Evolutionary conservation across 2,888 invertebrate genomes (phyloP), one percentile per base, ranked within the genome.

Genomic region (Lycocerus yunnanus): DNA sequence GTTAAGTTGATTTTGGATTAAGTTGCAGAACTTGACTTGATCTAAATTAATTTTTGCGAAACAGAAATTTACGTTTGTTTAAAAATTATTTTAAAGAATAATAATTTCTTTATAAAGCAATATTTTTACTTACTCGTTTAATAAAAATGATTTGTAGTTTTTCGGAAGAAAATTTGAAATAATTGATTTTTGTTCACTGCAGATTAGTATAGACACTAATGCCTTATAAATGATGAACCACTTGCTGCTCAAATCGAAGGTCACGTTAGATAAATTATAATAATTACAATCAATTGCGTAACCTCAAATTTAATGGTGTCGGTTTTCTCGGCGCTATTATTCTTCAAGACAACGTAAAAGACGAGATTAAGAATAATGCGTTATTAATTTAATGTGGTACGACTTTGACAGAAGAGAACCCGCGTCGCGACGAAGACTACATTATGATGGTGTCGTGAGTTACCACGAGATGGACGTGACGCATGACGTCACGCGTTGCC

Each of bases 401-500:
- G 63, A 71, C 15, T 70, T 68, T 71, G 68, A 66, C 69, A 72
- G 69, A 75, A 27, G 63, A 72, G 58, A 68, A 75, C 73, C 71
- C 71, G 76, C 73, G 73, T 73, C 73, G 71, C 76, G 71, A 68
- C 68, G 76, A 21, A 20, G 65, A 76, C 73, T 71, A 60, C 69
- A 58, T 18, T 16, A 8, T 27, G 59, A 71, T 78, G 76, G 78
- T 78, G 76, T 72, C 77, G 78, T 76, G 79, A 80, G 73, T 79
- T 78, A 78, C 75, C 80, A 77, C 75, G 78, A 80, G 80, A 80
- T 79, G 79, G 79, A 80, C 78, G 76, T 80, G 78, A 75, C 72
- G 73, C 71, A 65, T 78, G 78, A 80, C 80, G 79, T 80, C 80
- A 80, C 69, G 77, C 78, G 80, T 80, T 78, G 79, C 80, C 78